These are phyloP conservation scores for Argyresthia albistria DNA, from an alignment of 2,888 invertebrate genomes.

Conservation along the genomic window DNA sequence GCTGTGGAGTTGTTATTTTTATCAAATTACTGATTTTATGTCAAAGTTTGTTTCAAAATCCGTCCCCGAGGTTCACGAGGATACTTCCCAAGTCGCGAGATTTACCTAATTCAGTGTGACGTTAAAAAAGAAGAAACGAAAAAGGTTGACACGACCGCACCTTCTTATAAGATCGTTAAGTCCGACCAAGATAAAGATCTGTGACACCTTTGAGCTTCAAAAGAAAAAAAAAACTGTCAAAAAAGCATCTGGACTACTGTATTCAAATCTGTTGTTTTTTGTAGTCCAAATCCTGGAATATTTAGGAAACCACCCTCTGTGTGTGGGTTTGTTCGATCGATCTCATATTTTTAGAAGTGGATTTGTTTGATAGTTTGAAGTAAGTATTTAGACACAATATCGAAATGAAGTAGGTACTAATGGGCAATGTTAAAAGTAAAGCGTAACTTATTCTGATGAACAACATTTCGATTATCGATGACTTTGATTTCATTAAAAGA, in stretches of 20 bases:
- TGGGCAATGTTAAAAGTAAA: too few species aligned
- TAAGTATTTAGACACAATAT: too few species aligned
- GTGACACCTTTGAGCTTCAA: constrained; percentile 52
- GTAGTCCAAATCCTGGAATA: constrained; percentile 33
- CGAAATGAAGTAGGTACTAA: too few species aligned
- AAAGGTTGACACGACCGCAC: constrained; percentile 48
- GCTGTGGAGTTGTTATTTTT: too few species aligned
- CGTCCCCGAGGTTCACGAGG: constrained; percentile 35
- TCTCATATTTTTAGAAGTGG: too few species aligned
- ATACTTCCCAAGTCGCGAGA: constrained; percentile 46
- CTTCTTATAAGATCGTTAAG: constrained; percentile 57
- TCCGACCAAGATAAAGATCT: constrained; percentile 58
- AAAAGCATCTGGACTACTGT: constrained; percentile 55
- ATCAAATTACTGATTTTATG: too few species aligned
- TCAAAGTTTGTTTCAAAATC: background rate
- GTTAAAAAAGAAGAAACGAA: constrained; percentile 35
- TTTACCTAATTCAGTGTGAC: constrained; percentile 67
- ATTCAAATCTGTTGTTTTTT: constrained; percentile 55
- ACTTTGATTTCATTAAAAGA: too few species aligned
- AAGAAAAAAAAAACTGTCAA: constrained; percentile 34
- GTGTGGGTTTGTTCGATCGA: too few species aligned
- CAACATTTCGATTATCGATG: too few species aligned
- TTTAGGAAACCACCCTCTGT: constrained; percentile 44
- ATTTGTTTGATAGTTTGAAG: too few species aligned
- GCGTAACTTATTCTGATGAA: too few species aligned